These are phyloP conservation scores for Macrostomum lignano DNA, from an alignment of 1,140 invertebrate genomes.

Conservation along the genomic window DNA sequence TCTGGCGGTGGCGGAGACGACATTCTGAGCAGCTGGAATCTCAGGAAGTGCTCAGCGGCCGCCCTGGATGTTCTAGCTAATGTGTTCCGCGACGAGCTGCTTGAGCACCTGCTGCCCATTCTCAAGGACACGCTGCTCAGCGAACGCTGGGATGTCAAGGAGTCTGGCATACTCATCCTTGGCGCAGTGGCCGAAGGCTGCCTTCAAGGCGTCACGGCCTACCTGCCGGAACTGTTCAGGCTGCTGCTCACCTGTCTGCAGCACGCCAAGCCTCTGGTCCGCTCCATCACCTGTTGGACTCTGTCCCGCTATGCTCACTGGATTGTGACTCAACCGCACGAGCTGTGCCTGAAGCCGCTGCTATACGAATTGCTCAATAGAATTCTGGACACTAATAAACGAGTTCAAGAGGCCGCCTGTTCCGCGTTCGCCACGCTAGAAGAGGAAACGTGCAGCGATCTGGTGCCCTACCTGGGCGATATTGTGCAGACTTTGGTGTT, in stretches of 20 bases:
- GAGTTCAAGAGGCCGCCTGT: slow-evolving; percentile 93
- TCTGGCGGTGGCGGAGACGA: slow-evolving; percentile 48
- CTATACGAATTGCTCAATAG: slow-evolving; percentile 75
- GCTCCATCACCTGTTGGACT: slow-evolving; percentile 96
- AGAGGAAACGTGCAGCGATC: slow-evolving; percentile 85
- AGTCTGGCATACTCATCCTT: slow-evolving; percentile 68
- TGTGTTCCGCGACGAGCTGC: slow-evolving; percentile 73
- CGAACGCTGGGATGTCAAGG: slow-evolving; percentile 78
- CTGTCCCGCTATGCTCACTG: slow-evolving; percentile 82
- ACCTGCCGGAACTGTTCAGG: slow-evolving; percentile 74
- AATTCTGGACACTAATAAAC: slow-evolving; percentile 81
- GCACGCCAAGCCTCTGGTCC: slow-evolving; percentile 76
- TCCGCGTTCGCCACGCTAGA: slow-evolving; percentile 93
- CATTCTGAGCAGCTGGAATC: slow-evolving; percentile 78
- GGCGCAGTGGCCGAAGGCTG: slow-evolving; percentile 98
- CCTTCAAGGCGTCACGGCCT: slow-evolving; percentile 79
- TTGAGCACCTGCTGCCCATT: slow-evolving; percentile 73
- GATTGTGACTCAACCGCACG: slow-evolving; percentile 76
- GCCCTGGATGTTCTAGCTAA: slow-evolving; percentile 83
- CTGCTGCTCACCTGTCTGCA: slow-evolving; percentile 66
- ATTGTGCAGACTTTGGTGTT: slow-evolving; percentile 89
- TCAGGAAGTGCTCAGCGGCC: slow-evolving; percentile 85
- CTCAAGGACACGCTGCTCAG: slow-evolving; percentile 84
- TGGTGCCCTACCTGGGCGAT: slow-evolving; percentile 80
- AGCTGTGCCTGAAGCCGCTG: slow-evolving; percentile 62